Conservation (phyloP, 2,113 vertebrate species). For the Lepisosteus oculatus region DNA sequence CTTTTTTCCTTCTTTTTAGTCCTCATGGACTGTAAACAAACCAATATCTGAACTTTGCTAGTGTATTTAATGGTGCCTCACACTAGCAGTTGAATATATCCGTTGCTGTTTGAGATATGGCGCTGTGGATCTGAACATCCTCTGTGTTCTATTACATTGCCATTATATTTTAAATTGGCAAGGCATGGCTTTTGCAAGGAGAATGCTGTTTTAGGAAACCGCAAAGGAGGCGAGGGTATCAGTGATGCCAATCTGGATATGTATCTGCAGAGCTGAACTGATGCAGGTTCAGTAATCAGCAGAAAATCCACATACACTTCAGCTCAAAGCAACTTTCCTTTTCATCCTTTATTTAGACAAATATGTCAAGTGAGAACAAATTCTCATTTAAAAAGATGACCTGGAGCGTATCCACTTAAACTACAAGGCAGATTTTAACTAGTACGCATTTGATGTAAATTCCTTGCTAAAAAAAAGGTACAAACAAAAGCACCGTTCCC, state of each 20-base stretch:
- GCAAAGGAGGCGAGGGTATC: background rate
- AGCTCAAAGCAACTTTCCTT: slow-evolving; percentile 1
- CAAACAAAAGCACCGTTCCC: too few relatives aligned
- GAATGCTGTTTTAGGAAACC: background rate
- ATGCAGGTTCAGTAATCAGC: background rate
- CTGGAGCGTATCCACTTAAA: too few relatives aligned
- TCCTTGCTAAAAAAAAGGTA: too few relatives aligned
- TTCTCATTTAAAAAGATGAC: too few relatives aligned
- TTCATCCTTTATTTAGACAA: background rate
- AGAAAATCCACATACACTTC: background rate
- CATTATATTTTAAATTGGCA: background rate
- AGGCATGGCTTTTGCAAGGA: background rate
- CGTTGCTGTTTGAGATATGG: slow-evolving; percentile 4
- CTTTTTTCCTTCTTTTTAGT: background rate
- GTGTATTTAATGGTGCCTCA: background rate
- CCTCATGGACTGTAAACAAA: background rate
- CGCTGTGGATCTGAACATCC: background rate
- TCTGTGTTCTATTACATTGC: background rate
- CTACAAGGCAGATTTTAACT: too few relatives aligned
- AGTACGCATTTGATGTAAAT: too few relatives aligned
- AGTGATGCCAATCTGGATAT: background rate
- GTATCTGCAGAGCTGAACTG: background rate
- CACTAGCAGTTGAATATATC: background rate
- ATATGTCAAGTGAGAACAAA: background rate
- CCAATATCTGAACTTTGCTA: background rate